Base-by-base conservation (phyloP, 1,140 invertebrate species). In the Battus philenor region DNA sequence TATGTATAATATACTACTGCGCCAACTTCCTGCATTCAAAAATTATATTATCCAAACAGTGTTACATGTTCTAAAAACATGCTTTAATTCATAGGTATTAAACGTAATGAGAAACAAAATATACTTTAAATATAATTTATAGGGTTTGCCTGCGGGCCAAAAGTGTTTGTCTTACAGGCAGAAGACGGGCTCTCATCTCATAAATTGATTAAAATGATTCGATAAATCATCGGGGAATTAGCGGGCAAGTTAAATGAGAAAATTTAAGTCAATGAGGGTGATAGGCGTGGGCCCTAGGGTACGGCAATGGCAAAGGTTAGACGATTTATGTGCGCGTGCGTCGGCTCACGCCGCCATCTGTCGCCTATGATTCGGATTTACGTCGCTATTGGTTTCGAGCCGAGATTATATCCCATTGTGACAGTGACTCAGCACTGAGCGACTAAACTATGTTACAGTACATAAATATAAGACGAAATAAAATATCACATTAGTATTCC, bases 301-400 rank as follows among this genome's bases (percentile, higher is more conserved):
- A 36, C 22, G 22, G 45, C 18, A 27, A 47, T 48, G 53, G 56
- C 46, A 59, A 45, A 66, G 60, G 61, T 72, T 56, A 64, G 54
- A 61, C 51, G 59, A 70, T 72, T 69, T 68, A 70, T 60, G 64
- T 49, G 48, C 54, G 58, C 48, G 47, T 50, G 59, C 52, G 50
- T 47, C 49, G 49, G 16, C 33, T 43, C 51, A 45, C 47, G 44
- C 45, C 47, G 46, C 50, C 68, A 69, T 65, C 60, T 68, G 72
- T 70, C 62, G 50, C 43, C 38, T 47, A 53, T 68, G 59, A 71
- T 59, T 69, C 57, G 59, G 70, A 76, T 76, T 73, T 72, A 74
- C 60, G 61, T 57, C 50, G 56, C 56, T 53, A 64, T 65, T 64
- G 64, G 68, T 72, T 67, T 58, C 45, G 52, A 27, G n/a, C 20